phyloP scores from a whole-genome alignment of 92 coral and sea anemone species.

The Heteractis magnifica region DNA sequence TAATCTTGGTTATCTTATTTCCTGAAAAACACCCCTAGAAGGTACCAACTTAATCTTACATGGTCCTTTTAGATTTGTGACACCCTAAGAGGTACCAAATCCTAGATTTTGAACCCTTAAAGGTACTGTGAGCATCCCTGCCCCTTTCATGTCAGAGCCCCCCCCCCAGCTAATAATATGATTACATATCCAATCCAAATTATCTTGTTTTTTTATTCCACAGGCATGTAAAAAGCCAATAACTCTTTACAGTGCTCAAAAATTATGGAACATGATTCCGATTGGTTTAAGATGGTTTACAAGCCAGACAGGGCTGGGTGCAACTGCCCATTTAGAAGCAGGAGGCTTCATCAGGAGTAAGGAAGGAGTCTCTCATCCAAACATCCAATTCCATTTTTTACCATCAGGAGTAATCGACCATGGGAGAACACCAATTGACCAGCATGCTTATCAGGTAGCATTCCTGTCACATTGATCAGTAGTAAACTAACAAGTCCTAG shows the following conservation, averaged over 20 bases:
- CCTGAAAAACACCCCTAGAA: too few relatives aligned
- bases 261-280: slow-evolving; percentile 64
- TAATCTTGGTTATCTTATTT: too few relatives aligned
- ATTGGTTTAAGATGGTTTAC: slow-evolving; percentile 74
- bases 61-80: too few relatives aligned
- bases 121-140: too few relatives aligned
- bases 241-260: slow-evolving; percentile 67
- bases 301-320: slow-evolving; percentile 57
- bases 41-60: too few relatives aligned
- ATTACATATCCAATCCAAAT: not conserved
- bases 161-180: not conserved
- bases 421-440: slow-evolving; percentile 45
- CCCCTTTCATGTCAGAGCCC: too few relatives aligned
- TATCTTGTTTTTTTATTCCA: not conserved
- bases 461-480: too few relatives aligned
- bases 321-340: slow-evolving; percentile 73
- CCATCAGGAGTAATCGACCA: slow-evolving; percentile 68
- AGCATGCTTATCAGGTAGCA: slow-evolving; percentile 74
- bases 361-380: slow-evolving; percentile 63
- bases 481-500: too few relatives aligned
- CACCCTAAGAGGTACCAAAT: too few relatives aligned
- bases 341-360: slow-evolving; percentile 68
- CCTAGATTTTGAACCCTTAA: too few relatives aligned
- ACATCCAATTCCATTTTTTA: slow-evolving; percentile 74
- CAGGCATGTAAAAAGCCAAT: slow-evolving; percentile 74